Conservation (phyloP, 2,113 vertebrate genomes). For the Gavialis gangeticus region DNA sequence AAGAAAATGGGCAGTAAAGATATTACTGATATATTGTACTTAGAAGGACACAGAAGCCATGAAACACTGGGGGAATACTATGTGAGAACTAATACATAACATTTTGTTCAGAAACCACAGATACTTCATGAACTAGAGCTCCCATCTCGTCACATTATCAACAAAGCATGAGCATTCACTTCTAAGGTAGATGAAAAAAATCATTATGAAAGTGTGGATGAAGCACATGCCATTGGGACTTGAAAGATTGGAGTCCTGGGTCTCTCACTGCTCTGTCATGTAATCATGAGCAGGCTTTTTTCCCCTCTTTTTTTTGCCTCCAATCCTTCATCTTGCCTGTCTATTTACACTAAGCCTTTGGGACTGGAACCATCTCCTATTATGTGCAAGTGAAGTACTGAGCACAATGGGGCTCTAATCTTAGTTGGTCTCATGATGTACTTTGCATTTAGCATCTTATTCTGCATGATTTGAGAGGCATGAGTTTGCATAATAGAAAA, state of each 20-base stretch:
- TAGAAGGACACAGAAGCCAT: neutral
- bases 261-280: neutral
- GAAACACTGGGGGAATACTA: neutral
- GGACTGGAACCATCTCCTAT: neutral
- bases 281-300: neutral
- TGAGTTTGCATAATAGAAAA: constrained; percentile 15
- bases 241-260: neutral
- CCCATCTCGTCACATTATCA: neutral
- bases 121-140: neutral
- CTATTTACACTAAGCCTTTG: neutral
- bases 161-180: neutral
- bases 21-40: neutral
- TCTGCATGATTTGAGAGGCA: constrained; percentile 4
- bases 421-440: neutral
- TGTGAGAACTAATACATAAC: neutral
- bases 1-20: neutral
- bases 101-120: neutral
- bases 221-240: neutral
- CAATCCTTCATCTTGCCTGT: neutral
- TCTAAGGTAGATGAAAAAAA: neutral
- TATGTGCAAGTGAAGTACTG: neutral
- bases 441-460: constrained; percentile 6
- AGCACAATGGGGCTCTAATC: constrained; percentile 18
- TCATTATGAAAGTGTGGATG: neutral
- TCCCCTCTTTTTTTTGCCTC: neutral